Base-by-base conservation (phyloP, 2,113 vertebrate species). In the Megaceryle maxima region DNA sequence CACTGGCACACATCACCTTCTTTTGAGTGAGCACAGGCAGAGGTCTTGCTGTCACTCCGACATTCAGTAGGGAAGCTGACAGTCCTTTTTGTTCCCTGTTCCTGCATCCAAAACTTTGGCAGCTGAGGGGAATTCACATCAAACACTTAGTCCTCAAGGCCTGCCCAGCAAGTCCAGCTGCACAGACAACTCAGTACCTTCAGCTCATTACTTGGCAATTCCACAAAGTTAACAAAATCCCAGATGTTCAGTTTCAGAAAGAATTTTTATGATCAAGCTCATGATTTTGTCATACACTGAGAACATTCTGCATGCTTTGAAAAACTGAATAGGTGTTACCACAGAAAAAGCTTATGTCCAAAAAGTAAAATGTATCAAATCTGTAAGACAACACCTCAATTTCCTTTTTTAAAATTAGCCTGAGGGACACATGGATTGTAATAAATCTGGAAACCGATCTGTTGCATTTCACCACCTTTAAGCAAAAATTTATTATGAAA, bases 11-110 rank as follows among this genome's bases (percentile, higher is more conserved):
- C 28, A 51, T 15, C 55, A 68, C 63, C 72, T 62, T 87, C 76
- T 77, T 86, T 70, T 67, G 44, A 63, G 91, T 70, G 24, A 77
- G 87, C 83, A 92, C 84, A 28, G 73, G 79, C 50, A 92, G 80
- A 93, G 70, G 95, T 87, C 87, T 90, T 68, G 70, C 90, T 94
- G 75, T 69, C 69, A 56, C 79, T 43, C 25, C 57, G 13, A 78
- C 22, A 20, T 2, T 44, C 5, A 1, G 33, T 22, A 83, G 24
- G 56, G 70, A 88, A 90, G 80, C 57, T 15, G 41, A 74, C 37
- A 60, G 26, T 50, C 39, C 82, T 72, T 53, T 57, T 59, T 29
- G 19, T 5, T 63, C 26, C 67, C 91, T n/a, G 25, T 4, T 56
- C 31, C 55, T 64, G 37, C 51, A 79, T 5, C 41, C 41, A 13